Conservation (phyloP, 2,113 vertebrate genomes). For the Ariopsis seemanni region DNA sequence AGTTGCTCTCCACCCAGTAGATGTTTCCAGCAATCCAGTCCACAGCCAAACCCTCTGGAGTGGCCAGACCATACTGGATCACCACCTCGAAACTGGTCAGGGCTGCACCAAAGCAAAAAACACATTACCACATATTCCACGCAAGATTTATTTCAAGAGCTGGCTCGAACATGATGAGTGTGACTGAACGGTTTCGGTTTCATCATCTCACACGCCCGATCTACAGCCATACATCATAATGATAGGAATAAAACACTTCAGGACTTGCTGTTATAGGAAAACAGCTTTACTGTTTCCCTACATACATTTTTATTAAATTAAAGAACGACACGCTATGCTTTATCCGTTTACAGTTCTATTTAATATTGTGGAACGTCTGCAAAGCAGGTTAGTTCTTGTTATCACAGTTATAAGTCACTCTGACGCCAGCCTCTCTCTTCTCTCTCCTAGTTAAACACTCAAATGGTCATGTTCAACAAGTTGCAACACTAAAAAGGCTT, state of each 20-base stretch:
- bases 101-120: constrained; percentile 68
- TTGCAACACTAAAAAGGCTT: background rate
- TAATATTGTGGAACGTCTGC: background rate
- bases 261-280: background rate
- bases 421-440: background rate
- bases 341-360: background rate
- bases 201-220: background rate
- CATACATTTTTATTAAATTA: background rate
- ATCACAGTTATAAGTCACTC: background rate
- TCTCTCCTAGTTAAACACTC: background rate
- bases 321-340: background rate
- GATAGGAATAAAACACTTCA: background rate
- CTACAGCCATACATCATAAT: background rate
- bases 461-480: background rate
- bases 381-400: background rate
- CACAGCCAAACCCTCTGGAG: constrained; percentile 91
- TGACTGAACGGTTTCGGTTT: background rate
- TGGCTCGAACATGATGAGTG: background rate
- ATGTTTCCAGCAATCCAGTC: constrained; percentile 99
- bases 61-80: constrained; percentile 93
- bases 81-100: constrained; percentile 96
- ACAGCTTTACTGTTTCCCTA: too few relatives aligned
- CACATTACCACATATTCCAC: background rate
- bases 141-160: background rate
- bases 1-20: constrained; percentile 99